Evolutionary conservation across 2,113 vertebrate species (phyloP), one percentile per base, ranked within the genome.

Genomic region (Sander vitreus): DNA sequence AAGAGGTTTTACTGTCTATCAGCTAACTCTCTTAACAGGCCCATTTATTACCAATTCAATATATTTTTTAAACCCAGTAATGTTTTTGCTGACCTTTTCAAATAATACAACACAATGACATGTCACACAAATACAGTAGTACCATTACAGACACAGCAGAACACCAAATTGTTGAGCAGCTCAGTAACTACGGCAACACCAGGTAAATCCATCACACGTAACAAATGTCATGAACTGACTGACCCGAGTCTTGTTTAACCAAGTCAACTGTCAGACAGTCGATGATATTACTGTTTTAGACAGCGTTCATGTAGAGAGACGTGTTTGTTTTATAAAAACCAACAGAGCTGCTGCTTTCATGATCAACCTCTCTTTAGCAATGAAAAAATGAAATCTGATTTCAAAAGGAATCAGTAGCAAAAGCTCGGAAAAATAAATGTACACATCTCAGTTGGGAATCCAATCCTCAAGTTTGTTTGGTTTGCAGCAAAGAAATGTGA

Each of bases 131-230:
- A 39, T 4, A 23, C 59, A 39, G 2, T 39, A 10, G 39, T 13
- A 15, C 39, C 19, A 18, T 5, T 12, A 58, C 25, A 23, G 0
- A 30, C 16, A 5, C 16, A 5, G 13, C 39, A 11, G 23, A 48
- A 4, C 57, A 50, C 25, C 53, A 62, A 53, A 48, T 73, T 67
- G 27, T 8, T 36, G 8, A 80, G 64, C 73, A 47, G 55, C 94
- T 94, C 94, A 92, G 85, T 78, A 86, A 79, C 82, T 81, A 53
- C 23, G 68, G 70, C 48, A 70, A 93, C 66, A 13, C 1, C 77
- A 80, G 74, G 96, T 83, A 55, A 59, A 62, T 50, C n/a, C 27
- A 51, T 78, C 47, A 30, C 39, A 43, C 6, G 15, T 43, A 27
- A 67, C 39, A 76, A 76, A 66, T 47, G 74, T 69, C 81, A 36